These are phyloP conservation scores for Sceloporus tristichus DNA, from an alignment of 2,113 vertebrate genomes.

Conservation along the genomic window DNA sequence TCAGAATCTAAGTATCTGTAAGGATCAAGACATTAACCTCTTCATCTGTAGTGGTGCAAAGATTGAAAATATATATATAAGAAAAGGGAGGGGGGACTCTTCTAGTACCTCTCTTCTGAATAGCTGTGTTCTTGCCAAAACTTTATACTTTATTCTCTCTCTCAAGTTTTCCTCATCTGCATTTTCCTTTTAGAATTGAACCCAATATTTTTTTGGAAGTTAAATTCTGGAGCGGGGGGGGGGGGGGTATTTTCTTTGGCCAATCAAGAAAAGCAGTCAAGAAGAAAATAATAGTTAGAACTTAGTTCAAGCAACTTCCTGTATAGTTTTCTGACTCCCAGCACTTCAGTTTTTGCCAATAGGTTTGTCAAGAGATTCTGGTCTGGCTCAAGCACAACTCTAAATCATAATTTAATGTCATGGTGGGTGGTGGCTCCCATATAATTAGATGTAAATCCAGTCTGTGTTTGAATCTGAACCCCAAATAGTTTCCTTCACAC, in stretches of 20 bases:
- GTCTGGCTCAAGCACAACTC: no score
- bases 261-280: slow-evolving; percentile 17
- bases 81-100: background rate
- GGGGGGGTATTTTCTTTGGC: slow-evolving; percentile 36
- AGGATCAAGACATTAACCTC: background rate
- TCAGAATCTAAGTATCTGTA: background rate
- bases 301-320: background rate
- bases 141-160: slow-evolving; percentile 62
- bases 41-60: slow-evolving; percentile 12
- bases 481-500: no score
- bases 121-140: slow-evolving; percentile 36
- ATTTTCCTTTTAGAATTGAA: slow-evolving; percentile 39
- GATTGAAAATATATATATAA: background rate
- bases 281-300: slow-evolving; percentile 29
- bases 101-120: slow-evolving; percentile 22
- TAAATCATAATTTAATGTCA: background rate
- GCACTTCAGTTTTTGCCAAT: background rate
- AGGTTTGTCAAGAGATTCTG: background rate
- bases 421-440: no score
- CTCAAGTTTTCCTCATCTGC: slow-evolving; percentile 29
- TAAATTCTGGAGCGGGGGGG: background rate
- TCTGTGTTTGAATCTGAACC: no score
- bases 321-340: background rate
- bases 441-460: no score
- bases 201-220: slow-evolving; percentile 46